phyloP scores from a whole-genome alignment of 2,888 invertebrate genomes.

The Acrocera orbiculus region DNA sequence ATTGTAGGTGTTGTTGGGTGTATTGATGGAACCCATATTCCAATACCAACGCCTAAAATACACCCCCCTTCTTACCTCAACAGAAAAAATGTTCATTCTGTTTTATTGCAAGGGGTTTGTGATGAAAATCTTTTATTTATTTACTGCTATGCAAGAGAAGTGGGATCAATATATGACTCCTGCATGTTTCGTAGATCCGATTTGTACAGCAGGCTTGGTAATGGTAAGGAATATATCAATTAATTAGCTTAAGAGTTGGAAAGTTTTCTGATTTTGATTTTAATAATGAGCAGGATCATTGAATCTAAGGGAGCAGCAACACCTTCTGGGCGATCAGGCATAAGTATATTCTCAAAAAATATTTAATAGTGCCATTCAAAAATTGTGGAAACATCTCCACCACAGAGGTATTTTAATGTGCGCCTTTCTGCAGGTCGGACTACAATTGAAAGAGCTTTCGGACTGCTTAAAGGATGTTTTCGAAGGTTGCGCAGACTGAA shows the following conservation, averaged over 20 bases:
- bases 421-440: background rate
- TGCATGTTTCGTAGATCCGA: slow-evolving; percentile 5
- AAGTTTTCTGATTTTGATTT: background rate
- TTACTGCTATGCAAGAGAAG: slow-evolving; percentile 6
- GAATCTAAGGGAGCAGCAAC: background rate
- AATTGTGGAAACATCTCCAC: background rate
- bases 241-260: too few relatives aligned
- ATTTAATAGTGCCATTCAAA: background rate
- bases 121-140: slow-evolving; percentile 4
- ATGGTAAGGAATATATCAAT: background rate
- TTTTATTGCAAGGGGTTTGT: slow-evolving; percentile 1
- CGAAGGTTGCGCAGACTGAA: background rate
- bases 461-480: background rate
- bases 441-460: background rate
- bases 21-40: slow-evolving; percentile 1
- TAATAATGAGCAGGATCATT: background rate
- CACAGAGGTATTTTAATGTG: background rate
- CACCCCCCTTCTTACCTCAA: slow-evolving; percentile 4
- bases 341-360: background rate
- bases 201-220: slow-evolving; percentile 1
- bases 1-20: slow-evolving; percentile 1
- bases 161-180: slow-evolving; percentile 5
- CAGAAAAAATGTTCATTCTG: slow-evolving; percentile 4
- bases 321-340: background rate
- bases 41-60: slow-evolving; percentile 1